Base-by-base conservation (phyloP, 2,113 vertebrate species). In the Nothoprocta perdicaria region DNA sequence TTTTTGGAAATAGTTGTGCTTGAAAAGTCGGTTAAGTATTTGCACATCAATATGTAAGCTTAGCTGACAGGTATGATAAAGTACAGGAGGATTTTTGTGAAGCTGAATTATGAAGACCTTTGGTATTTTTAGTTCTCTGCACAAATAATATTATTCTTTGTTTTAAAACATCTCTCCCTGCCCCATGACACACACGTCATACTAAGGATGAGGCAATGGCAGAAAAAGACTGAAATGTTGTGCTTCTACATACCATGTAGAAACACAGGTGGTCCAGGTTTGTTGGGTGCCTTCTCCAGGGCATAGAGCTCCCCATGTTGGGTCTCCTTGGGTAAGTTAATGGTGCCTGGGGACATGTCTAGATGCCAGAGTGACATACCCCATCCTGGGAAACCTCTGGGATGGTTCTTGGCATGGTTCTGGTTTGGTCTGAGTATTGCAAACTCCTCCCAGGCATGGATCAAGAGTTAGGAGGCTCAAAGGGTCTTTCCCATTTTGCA, bases 11-110 rank as follows among this genome's bases (percentile, higher is more conserved):
- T 23, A 79, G 6, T 65, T 69, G 35, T 79, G 26, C 84, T 91
- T 82, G 45, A 84, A 92, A 87, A 94, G 29, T 33, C 80, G 24
- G 3, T 69, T 46, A 86, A 53, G 14, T 58, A 62, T 52, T 86
- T 77, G 46, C 58, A 76, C 18, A 14, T 79, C 45, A 86, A 81
- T 68, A 31, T 29, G 4, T 57, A 43, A 57, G 27, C 23, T 79
- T 58, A 61, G 27, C 50, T 74, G 50, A 1, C 52, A 57, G 46
- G 46, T 43, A 60, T 63, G 21, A 84, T 38, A 55, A 46, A 60
- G 2, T 45, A 31, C 11, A 78, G 50, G 55, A 45, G 35, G 15
- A 62, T 71, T 86, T 91, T 88, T 45, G 41, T 33, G 18, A 52
- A 86, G 38, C 48, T 84, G 41, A 73, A 55, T 88, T 88, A 67